Evolutionary conservation across 2,888 invertebrate genomes (phyloP).

Genomic region (Seladonia tumulorum): DNA sequence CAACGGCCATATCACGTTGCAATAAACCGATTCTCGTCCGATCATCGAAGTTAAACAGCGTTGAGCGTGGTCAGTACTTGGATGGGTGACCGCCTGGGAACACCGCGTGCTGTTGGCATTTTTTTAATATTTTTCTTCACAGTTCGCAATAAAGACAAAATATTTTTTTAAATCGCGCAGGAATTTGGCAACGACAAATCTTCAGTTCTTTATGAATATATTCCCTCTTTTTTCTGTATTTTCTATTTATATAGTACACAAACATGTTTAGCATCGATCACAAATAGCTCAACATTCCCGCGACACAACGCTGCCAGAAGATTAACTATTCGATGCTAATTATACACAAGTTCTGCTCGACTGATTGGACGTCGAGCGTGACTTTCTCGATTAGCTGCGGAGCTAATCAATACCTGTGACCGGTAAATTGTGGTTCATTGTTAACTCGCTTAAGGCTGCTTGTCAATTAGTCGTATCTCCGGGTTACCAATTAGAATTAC

Average conservation of each 20-base stretch:
- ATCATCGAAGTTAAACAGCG: background rate
- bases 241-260: too few species aligned
- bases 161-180: background rate
- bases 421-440: conserved; percentile 16
- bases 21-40: background rate
- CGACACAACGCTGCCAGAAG: background rate
- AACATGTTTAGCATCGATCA: background rate
- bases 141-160: too few species aligned
- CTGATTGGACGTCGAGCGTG: background rate
- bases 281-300: background rate
- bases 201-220: background rate
- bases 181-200: too few species aligned
- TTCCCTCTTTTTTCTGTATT: background rate
- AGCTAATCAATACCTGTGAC: conserved; percentile 9
- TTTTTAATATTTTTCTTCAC: background rate
- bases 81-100: conserved; percentile 2
- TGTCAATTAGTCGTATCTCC: conserved; percentile 12
- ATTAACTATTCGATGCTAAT: background rate
- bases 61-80: background rate
- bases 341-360: background rate
- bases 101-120: background rate
- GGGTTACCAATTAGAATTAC: background rate
- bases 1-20: background rate
- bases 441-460: background rate
- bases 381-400: conserved; percentile 8